These are phyloP conservation scores for Mesembrinibis cayennensis DNA, from an alignment of 2,113 vertebrate species.

Conservation along the genomic window DNA sequence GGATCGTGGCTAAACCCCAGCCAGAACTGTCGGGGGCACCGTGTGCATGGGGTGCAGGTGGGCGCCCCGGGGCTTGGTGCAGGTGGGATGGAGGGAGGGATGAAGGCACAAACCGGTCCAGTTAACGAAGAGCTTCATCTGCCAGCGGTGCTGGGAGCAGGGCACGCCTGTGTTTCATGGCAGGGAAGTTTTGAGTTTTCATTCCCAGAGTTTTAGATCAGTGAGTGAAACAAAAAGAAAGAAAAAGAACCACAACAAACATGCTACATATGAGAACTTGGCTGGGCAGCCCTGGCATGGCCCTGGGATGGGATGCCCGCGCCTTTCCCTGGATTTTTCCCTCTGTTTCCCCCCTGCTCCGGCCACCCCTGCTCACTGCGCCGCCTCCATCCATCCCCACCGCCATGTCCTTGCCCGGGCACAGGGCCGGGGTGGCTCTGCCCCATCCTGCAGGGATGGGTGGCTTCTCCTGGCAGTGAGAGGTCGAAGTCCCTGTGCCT, in stretches of 20 bases:
- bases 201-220: conserved; percentile 50
- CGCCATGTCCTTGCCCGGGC: accelerated
- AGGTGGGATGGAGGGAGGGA: neutral
- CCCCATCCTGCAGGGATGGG: neutral
- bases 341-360: neutral
- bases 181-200: neutral
- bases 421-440: neutral
- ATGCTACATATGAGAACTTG: conserved; percentile 51
- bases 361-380: neutral
- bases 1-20: conserved; percentile 3
- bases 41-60: neutral
- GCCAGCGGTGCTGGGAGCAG: neutral
- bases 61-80: neutral
- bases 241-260: neutral
- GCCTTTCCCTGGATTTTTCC: neutral
- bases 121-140: conserved; percentile 1
- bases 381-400: neutral
- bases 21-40: neutral
- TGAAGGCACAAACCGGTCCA: conserved; percentile 40
- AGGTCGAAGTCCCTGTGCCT: neutral
- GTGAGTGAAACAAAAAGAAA: neutral
- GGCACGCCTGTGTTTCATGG: neutral
- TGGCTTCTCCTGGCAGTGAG: neutral
- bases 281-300: neutral
- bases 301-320: neutral